These are phyloP conservation scores for Anser cygnoides DNA, from an alignment of 2,113 vertebrate species.

Conservation along the genomic window DNA sequence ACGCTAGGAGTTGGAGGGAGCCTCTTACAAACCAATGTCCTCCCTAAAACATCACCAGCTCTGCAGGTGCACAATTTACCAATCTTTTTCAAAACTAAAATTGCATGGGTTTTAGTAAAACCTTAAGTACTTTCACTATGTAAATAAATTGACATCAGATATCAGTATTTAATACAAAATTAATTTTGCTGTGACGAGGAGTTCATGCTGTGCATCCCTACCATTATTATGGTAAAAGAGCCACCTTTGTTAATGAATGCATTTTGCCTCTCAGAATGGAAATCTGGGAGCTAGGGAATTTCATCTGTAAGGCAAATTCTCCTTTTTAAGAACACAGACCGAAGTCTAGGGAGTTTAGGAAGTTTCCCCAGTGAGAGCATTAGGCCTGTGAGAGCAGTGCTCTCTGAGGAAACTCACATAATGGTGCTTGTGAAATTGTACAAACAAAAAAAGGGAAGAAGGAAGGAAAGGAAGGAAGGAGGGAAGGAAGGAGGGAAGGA, in stretches of 20 bases:
- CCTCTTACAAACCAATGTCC: background rate
- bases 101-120: background rate
- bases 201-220: background rate
- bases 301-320: background rate
- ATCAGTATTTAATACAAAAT: background rate
- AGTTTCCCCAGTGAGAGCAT: accelerated
- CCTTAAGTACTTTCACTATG: accelerated
- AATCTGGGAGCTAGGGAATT: background rate
- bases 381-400: background rate
- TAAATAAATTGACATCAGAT: background rate
- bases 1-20: background rate
- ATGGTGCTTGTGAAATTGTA: background rate
- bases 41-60: background rate
- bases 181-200: background rate
- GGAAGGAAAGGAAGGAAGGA: no score
- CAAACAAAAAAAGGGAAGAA: background rate
- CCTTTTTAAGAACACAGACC: background rate
- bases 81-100: background rate
- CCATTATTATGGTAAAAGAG: background rate
- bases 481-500: no score
- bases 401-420: background rate
- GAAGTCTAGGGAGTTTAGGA: background rate
- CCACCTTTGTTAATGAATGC: background rate
- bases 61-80: background rate
- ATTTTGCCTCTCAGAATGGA: background rate